A percentile compares a stretch with the other conserved stretches of the same genome.
Conservation (phyloP, 1,140 invertebrate species). For the Araneus ventricosus region DNA sequence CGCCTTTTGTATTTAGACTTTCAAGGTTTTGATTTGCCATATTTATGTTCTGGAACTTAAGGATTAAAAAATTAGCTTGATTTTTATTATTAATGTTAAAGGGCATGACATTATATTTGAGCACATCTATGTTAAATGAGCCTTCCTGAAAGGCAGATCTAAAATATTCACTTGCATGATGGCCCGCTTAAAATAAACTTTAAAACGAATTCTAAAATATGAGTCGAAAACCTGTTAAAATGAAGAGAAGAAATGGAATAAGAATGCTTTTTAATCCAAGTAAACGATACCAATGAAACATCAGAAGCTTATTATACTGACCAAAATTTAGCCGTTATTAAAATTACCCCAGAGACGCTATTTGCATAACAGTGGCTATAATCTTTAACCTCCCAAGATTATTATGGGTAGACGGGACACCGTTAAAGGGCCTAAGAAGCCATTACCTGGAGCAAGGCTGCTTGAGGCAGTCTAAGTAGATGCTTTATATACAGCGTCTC, state of each 20-base stretch:
- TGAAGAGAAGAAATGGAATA: background rate
- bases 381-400: slow-evolving; percentile 63
- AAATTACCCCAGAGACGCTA: slow-evolving; percentile 41
- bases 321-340: slow-evolving; percentile 42
- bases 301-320: slow-evolving; percentile 4
- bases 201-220: background rate
- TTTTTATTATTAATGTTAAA: too few relatives aligned
- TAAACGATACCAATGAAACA: background rate
- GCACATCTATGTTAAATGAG: too few relatives aligned
- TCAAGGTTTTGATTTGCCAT: background rate
- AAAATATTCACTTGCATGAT: too few relatives aligned
- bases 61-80: background rate
- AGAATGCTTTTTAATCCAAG: background rate
- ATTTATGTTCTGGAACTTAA: slow-evolving; percentile 1
- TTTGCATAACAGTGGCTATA: slow-evolving; percentile 62
- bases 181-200: too few relatives aligned
- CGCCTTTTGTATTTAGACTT: slow-evolving; percentile 24
- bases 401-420: slow-evolving; percentile 55
- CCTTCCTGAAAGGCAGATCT: too few relatives aligned
- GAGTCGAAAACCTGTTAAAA: background rate
- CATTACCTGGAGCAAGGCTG: slow-evolving; percentile 55
- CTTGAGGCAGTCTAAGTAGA: slow-evolving; percentile 54
- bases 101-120: too few relatives aligned
- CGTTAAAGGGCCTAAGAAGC: slow-evolving; percentile 59
- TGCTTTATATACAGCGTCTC: slow-evolving; percentile 67